A percentile compares a stretch with the other conserved stretches of the same genome.
These are phyloP conservation scores for Cettia cetti DNA, from an alignment of 2,113 vertebrate species.

Conservation along the genomic window DNA sequence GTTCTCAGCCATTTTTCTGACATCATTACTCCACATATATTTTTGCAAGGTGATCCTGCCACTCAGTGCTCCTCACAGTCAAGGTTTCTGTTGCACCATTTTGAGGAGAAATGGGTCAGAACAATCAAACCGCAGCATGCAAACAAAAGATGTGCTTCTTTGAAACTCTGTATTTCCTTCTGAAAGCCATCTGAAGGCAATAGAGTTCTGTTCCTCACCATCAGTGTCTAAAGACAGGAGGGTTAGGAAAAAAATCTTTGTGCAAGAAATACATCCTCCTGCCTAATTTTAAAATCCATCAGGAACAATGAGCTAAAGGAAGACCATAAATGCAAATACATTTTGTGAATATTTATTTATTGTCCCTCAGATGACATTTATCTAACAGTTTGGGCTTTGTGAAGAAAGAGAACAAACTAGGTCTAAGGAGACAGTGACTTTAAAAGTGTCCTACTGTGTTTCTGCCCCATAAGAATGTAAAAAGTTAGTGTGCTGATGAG, in stretches of 20 bases:
- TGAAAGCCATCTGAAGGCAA: neutral
- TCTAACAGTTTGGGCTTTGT: neutral
- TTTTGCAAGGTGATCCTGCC: neutral
- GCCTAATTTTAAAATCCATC: neutral
- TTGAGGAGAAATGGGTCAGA: neutral
- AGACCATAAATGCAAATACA: neutral
- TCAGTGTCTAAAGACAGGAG: neutral
- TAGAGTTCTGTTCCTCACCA: neutral
- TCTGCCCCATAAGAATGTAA: neutral
- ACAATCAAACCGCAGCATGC: neutral
- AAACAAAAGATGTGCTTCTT: neutral
- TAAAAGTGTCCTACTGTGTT: neutral
- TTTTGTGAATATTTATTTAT: neutral
- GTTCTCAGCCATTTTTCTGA: neutral
- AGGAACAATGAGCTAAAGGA: neutral
- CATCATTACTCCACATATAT: neutral
- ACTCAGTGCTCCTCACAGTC: neutral
- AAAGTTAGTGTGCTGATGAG: neutral
- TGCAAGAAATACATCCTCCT: neutral
- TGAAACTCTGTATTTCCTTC: neutral
- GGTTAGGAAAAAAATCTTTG: neutral
- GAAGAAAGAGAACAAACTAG: neutral
- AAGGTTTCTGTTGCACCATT: neutral
- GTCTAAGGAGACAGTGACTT: neutral
- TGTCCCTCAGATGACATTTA: neutral